Conservation (phyloP, 2,113 vertebrate genomes). For the Gadus macrocephalus region DNA sequence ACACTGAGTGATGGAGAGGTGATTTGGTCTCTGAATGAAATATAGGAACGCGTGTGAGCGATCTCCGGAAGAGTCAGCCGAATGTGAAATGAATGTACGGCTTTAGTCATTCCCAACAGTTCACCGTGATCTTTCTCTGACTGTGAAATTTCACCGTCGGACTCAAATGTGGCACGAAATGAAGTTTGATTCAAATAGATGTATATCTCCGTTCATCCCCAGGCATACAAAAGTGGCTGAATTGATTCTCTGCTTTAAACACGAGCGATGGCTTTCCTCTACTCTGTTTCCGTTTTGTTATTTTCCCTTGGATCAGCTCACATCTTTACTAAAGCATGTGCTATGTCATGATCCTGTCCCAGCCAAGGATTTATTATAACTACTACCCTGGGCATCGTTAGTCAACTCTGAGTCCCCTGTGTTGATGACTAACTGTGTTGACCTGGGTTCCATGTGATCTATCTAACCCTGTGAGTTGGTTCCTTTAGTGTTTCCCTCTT, state of each 20-base stretch:
- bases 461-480: too few species aligned
- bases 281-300: too few species aligned
- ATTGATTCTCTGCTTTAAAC: not conserved
- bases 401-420: too few species aligned
- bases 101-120: constrained; percentile 24
- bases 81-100: constrained; percentile 21
- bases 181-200: constrained; percentile 2
- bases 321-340: too few species aligned
- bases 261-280: too few species aligned
- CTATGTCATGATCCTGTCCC: too few species aligned
- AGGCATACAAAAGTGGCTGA: not conserved
- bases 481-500: too few species aligned
- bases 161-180: not conserved
- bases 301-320: too few species aligned
- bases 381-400: too few species aligned
- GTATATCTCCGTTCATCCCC: not conserved
- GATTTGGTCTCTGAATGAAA: not conserved
- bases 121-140: not conserved
- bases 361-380: too few species aligned
- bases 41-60: not conserved
- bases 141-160: not conserved
- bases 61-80: constrained; percentile 11
- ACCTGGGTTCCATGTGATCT: too few species aligned
- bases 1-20: constrained; percentile 41
- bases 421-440: too few species aligned